A percentile compares a stretch with the other conserved stretches of the same genome.
Conservation (phyloP, 1,140 invertebrate species). For the Drosophila jambulina region DNA sequence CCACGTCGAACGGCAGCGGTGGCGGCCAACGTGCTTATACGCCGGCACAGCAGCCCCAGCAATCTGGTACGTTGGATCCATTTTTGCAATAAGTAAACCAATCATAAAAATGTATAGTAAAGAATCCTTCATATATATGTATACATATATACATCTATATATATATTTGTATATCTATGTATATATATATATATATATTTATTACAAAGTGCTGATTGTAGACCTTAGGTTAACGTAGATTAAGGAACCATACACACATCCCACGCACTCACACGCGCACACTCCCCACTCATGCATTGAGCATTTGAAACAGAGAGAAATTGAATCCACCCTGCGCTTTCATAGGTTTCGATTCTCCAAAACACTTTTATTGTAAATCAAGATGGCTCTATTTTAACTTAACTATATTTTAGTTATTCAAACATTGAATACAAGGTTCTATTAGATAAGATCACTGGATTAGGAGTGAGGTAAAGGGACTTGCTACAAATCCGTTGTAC, state of each 20-base stretch:
- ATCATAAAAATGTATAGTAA: slow-evolving; percentile 50
- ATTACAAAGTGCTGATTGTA: slow-evolving; percentile 56
- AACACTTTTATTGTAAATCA: background rate
- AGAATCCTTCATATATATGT: slow-evolving; percentile 34
- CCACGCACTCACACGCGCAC: slow-evolving; percentile 5
- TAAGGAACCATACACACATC: slow-evolving; percentile 45
- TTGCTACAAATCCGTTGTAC: background rate
- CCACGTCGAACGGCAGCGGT: slow-evolving; percentile 77
- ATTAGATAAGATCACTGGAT: background rate
- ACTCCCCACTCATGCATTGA: background rate
- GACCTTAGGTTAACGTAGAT: slow-evolving; percentile 47
- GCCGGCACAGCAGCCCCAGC: slow-evolving; percentile 67
- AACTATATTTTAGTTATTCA: background rate
- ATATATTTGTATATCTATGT: background rate
- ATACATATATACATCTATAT: background rate
- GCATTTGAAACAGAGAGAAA: background rate
- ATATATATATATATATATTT: background rate
- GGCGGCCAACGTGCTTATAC: slow-evolving; percentile 71
- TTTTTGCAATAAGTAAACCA: slow-evolving; percentile 71
- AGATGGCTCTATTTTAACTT: background rate
- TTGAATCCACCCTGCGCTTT: background rate
- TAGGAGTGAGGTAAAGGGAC: background rate
- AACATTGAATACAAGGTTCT: background rate
- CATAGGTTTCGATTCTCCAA: background rate
- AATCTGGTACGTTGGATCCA: slow-evolving; percentile 84